Evolutionary conservation across 2,113 vertebrate species (phyloP).

Genomic region (Barnardius zonarius): DNA sequence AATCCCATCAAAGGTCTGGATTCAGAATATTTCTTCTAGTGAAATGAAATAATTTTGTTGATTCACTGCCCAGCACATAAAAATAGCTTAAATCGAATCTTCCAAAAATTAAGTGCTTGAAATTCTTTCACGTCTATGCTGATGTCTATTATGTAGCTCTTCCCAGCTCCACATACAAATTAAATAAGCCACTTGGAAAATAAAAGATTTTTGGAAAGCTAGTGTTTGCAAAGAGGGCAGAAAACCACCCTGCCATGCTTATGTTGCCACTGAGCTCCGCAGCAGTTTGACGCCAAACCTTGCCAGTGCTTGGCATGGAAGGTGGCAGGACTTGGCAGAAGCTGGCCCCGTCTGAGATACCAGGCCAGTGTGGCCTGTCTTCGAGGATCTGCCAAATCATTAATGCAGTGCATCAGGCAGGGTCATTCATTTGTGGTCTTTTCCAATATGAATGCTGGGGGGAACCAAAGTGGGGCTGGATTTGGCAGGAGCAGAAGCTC

Average conservation of each 20-base stretch:
- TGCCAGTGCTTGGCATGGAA: fast-evolving
- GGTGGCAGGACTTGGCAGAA: background rate
- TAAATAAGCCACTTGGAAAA: background rate
- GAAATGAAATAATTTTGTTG: background rate
- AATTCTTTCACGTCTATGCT: background rate
- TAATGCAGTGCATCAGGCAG: background rate
- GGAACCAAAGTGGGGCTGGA: background rate
- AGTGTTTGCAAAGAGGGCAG: background rate
- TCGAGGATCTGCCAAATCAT: background rate
- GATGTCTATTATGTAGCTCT: background rate
- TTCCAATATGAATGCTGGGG: background rate
- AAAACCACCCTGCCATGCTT: background rate
- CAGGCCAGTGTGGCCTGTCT: background rate
- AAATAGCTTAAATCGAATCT: background rate
- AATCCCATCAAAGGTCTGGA: background rate
- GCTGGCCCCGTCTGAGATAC: fast-evolving
- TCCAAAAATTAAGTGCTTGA: background rate
- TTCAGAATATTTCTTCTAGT: background rate
- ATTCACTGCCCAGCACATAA: background rate
- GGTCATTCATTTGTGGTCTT: background rate
- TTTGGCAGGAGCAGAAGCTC: fast-evolving
- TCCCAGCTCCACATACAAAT: background rate
- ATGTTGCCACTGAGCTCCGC: background rate
- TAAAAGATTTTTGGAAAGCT: background rate
- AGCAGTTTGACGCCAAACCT: background rate